phyloP scores from a whole-genome alignment of 2,113 vertebrate genomes.

The Nothocercus julius region DNA sequence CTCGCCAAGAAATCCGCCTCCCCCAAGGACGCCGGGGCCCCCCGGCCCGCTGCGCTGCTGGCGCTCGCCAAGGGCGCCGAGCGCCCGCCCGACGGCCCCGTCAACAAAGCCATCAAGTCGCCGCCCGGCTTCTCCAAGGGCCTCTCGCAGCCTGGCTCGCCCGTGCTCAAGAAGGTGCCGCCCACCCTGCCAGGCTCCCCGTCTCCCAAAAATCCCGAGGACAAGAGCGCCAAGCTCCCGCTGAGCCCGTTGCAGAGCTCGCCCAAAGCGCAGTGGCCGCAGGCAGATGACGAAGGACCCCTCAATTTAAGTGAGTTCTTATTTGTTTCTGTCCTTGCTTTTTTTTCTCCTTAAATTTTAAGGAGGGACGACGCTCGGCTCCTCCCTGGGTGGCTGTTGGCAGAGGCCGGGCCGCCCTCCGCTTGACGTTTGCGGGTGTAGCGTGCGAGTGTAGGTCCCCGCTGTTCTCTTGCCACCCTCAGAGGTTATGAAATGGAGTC shows the following conservation, averaged over 20 bases:
- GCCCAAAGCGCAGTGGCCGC: conserved; percentile 79
- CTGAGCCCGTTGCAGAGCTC: conserved; percentile 83
- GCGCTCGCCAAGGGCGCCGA: conserved; percentile 53
- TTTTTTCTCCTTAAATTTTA: neutral
- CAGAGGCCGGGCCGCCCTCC: neutral
- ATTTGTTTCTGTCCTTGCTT: too few relatives aligned
- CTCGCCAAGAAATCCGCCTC: conserved; percentile 73
- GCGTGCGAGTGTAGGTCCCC: too few relatives aligned
- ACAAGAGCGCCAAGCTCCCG: conserved; percentile 79
- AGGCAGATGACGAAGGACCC: conserved; percentile 89
- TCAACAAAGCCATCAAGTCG: conserved; percentile 81
- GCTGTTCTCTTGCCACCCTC: too few relatives aligned
- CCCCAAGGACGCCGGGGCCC: conserved; percentile 61
- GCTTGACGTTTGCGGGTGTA: neutral
- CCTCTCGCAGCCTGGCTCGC: conserved; percentile 73
- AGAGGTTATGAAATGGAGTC: too few relatives aligned
- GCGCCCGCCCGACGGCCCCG: conserved; percentile 61
- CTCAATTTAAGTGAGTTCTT: conserved; percentile 91
- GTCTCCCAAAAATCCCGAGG: conserved; percentile 84
- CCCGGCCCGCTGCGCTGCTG: conserved; percentile 61
- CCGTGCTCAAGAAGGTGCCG: conserved; percentile 87
- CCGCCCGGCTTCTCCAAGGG: conserved; percentile 79
- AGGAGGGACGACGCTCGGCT: neutral
- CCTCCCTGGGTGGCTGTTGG: neutral
- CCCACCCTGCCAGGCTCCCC: conserved; percentile 84